Conservation (phyloP, 2,113 vertebrate species). For the Apteryx mantelli region DNA sequence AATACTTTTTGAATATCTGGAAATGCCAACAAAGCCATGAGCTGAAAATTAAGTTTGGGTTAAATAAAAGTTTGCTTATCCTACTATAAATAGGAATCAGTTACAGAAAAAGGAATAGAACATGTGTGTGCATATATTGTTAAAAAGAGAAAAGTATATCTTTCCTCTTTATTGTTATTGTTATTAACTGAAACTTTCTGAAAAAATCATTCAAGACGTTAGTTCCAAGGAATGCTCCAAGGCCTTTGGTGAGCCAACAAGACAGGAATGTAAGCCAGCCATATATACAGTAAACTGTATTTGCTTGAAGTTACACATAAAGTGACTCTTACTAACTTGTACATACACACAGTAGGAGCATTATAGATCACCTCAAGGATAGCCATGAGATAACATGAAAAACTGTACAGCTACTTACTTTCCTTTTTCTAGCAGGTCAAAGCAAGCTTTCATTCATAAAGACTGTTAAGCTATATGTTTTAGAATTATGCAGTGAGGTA, state of each 20-base stretch:
- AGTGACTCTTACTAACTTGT: too few species aligned
- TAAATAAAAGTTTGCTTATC: background rate
- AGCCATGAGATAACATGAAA: background rate
- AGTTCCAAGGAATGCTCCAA: too few species aligned
- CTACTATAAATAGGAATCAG: background rate
- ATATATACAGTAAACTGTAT: too few species aligned
- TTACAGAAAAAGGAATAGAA: background rate
- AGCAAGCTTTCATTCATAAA: background rate
- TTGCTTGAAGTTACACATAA: too few species aligned
- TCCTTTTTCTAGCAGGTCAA: background rate
- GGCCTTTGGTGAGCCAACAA: too few species aligned
- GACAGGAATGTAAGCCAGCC: too few species aligned
- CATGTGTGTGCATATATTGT: background rate
- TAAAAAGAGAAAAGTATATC: background rate
- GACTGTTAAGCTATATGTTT: background rate
- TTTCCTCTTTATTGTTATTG: too few species aligned
- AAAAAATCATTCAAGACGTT: background rate
- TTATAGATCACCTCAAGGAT: too few species aligned
- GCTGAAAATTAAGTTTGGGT: background rate
- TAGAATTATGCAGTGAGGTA: background rate
- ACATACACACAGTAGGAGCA: too few species aligned
- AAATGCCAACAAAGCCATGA: background rate
- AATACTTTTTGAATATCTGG: background rate
- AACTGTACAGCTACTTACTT: background rate
- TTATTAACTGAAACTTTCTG: background rate